Base-by-base conservation (phyloP, 2,113 vertebrate genomes). In the Lophochroa leadbeateri region DNA sequence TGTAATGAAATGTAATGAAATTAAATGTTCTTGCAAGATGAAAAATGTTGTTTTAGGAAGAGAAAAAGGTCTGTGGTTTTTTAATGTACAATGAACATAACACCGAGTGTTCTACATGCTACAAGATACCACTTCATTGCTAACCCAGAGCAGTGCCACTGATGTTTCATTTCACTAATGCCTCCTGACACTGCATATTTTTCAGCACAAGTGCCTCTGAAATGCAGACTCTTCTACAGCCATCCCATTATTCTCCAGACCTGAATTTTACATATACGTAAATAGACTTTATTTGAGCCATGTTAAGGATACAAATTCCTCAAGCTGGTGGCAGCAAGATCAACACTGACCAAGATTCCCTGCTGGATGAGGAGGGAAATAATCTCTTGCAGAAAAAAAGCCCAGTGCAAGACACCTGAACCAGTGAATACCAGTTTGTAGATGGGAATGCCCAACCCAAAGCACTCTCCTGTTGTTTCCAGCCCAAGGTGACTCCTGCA, bases 71-170 rank as follows among this genome's bases (percentile, higher is more conserved):
- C 23, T 1, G 2, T 49, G 6, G 11, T 82, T 70, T 61, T 43
- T 44, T 13, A 15, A 10, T 29, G 49, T 88, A 52, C 37, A 74
- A 35, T 7, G 7, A 64, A 72, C 3, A 0, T 3, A 55, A 46
- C 35, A 27, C 11, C 0, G 0, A 77, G 37, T n/a, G 15, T 4
- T 43, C 20, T 52, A 20, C 31, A 21, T 2, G 10, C 25, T 75
- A 28, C 43, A 17, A 83, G 37, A 49, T 7, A 58, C 9, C 43
- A 46, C 29, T 50, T 49, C 6, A 9, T 7, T 5, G 15, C 39
- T 60, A 74, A 53, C 14, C 4, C 39, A 33, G 28, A 41, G 39
- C 7, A 4, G 10, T 15, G 39, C 9, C 68, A 46, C 39, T 25
- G 41, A 39, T 15, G 13, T 29, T 57, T 39, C 57, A 44, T 28